A percentile compares a stretch with the other conserved stretches of the same genome.
Conservation (phyloP, 2,888 invertebrate species). For the Cosmopolites sordidus region DNA sequence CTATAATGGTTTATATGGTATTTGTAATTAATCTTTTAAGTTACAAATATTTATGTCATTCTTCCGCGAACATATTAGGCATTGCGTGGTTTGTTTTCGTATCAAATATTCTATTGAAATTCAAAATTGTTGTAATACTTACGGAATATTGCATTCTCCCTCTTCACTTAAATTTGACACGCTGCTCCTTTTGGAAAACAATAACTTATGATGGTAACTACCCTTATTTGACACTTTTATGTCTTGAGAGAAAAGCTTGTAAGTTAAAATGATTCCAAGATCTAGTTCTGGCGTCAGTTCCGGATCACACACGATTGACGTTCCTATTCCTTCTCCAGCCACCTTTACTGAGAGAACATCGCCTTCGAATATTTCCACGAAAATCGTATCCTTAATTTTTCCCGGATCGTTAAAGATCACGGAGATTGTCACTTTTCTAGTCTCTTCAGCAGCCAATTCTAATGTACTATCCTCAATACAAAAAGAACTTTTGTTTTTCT, state of each 20-base stretch:
- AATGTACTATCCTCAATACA: conserved; percentile 35
- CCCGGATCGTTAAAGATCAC: conserved; percentile 44
- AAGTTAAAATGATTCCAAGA: conserved; percentile 63
- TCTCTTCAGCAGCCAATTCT: conserved; percentile 40
- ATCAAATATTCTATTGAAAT: too few species aligned
- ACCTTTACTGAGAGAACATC: conserved; percentile 48
- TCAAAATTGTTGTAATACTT: too few species aligned
- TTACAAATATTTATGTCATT: too few species aligned
- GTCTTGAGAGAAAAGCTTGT: conserved; percentile 47
- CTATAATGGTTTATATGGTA: too few species aligned
- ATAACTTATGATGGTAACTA: conserved; percentile 51
- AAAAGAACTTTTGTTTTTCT: conserved; percentile 37
- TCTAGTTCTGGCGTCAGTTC: conserved; percentile 54
- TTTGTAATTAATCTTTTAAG: too few species aligned
- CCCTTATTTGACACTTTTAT: conserved; percentile 57
- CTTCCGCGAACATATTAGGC: too few species aligned
- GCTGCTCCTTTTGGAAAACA: conserved; percentile 47
- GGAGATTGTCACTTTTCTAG: conserved; percentile 37
- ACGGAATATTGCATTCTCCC: conserved; percentile 7
- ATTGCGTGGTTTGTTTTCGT: too few species aligned
- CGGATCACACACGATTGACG: conserved; percentile 61
- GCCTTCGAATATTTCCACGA: conserved; percentile 43
- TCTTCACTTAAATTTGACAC: conserved; percentile 31
- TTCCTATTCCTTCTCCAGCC: conserved; percentile 60
- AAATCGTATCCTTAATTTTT: conserved; percentile 38